These are phyloP conservation scores for Tuberolachnus salignus DNA, from an alignment of 2,888 invertebrate genomes.

Conservation along the genomic window DNA sequence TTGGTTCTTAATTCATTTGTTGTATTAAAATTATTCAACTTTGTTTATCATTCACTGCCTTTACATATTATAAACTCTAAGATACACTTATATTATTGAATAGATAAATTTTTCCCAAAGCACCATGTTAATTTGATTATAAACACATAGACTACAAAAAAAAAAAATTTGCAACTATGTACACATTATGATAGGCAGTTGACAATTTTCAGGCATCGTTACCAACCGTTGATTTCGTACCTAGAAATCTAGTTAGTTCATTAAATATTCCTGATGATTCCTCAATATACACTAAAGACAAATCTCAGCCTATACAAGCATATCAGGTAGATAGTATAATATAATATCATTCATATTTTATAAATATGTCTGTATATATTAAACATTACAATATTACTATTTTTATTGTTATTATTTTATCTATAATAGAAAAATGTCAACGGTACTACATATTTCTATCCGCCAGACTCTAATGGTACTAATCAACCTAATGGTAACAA, in stretches of 20 bases:
- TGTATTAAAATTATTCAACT: neutral
- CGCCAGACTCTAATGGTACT: conserved; percentile 65
- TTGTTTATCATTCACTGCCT: neutral
- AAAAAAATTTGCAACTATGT: conserved; percentile 3
- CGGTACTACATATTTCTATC: conserved; percentile 93
- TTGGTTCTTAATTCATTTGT: neutral
- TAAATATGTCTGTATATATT: neutral
- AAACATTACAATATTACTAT: neutral
- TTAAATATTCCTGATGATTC: conserved; percentile 46
- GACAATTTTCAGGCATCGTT: conserved; percentile 46
- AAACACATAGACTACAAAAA: neutral
- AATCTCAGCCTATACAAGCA: conserved; percentile 54
- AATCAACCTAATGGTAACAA: conserved; percentile 59
- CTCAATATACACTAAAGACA: conserved; percentile 49
- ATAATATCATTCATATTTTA: neutral
- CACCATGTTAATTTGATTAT: conserved; percentile 12
- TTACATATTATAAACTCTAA: conserved; percentile 3
- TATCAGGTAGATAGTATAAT: conserved; percentile 38
- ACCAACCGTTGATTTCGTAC: conserved; percentile 49
- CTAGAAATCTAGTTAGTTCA: conserved; percentile 52
- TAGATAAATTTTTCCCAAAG: neutral
- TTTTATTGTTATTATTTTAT: conserved; percentile 26
- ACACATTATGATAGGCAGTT: conserved; percentile 39
- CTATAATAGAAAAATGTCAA: conserved; percentile 82
- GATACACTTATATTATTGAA: neutral